Evolutionary conservation across 2,797 vertebrate genomes (phyloP).

Genomic region (Aplochiton taeniatus): DNA sequence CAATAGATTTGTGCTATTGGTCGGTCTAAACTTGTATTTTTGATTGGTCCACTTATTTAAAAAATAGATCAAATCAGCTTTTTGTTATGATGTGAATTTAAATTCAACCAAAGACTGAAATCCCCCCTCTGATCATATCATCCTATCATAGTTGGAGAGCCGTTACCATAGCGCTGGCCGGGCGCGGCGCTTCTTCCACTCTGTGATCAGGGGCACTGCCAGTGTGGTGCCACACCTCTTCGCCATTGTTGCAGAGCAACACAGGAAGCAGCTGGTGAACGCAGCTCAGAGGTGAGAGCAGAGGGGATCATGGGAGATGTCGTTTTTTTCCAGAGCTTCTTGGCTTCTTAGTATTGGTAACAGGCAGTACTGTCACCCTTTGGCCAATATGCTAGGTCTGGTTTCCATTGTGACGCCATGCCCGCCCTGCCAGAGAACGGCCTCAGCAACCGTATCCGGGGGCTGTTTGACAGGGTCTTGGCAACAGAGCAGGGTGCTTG

Average conservation of each 20-base stretch:
- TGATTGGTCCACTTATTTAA: too few relatives aligned
- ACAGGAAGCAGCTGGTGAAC: conserved; percentile 86
- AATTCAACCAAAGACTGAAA: too few relatives aligned
- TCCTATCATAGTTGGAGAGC: conserved; percentile 71
- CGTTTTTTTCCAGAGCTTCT: not conserved
- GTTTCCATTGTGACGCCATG: conserved; percentile 50
- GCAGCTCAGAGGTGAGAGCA: conserved; percentile 82
- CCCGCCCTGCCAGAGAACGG: conserved; percentile 85
- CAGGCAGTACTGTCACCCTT: not conserved
- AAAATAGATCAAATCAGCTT: too few relatives aligned
- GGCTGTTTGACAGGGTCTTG: conserved; percentile 85
- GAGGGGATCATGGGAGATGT: not conserved
- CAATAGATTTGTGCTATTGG: too few relatives aligned
- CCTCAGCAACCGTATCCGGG: conserved; percentile 86
- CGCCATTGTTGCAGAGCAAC: conserved; percentile 86
- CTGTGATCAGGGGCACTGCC: conserved; percentile 69
- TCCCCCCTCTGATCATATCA: too few relatives aligned
- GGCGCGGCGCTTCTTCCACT: conserved; percentile 86
- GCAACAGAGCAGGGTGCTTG: conserved; percentile 79
- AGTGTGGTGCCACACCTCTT: conserved; percentile 87
- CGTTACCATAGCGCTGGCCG: conserved; percentile 85
- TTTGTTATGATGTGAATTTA: too few relatives aligned
- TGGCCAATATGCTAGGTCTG: conserved; percentile 49
- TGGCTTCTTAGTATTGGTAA: not conserved
- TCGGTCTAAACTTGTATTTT: too few relatives aligned